Conservation (phyloP, 2,113 vertebrate species). For the Laticauda laticaudata region DNA sequence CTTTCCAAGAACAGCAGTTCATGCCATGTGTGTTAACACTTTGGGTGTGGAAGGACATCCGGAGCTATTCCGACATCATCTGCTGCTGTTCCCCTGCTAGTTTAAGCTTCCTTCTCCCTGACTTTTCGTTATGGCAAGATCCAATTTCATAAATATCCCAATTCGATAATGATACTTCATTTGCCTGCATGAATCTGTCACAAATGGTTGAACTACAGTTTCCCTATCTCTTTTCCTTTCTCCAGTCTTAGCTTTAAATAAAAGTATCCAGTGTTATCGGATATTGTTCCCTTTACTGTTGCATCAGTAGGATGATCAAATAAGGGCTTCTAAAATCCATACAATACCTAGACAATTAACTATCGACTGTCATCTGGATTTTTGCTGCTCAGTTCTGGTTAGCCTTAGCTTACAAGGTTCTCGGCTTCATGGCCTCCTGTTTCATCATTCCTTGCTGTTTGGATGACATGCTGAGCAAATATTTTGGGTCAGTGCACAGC, state of each 20-base stretch:
- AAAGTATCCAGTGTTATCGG: not conserved
- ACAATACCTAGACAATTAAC: not conserved
- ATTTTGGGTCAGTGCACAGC: not conserved
- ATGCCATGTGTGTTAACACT: not conserved
- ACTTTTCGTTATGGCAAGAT: not conserved
- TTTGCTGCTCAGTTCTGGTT: not conserved
- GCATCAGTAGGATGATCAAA: not conserved
- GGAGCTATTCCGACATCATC: slow-evolving; percentile 2
- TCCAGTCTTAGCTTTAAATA: not conserved
- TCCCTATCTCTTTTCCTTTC: not conserved
- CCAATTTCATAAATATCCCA: not conserved
- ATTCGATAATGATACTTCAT: not conserved
- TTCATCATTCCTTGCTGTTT: not conserved
- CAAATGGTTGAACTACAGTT: not conserved
- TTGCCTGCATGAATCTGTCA: not conserved
- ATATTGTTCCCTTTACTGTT: not conserved
- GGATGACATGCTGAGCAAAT: not conserved
- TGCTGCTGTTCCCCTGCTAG: not conserved
- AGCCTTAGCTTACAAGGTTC: not conserved
- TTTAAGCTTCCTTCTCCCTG: not conserved
- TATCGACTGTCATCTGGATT: not conserved
- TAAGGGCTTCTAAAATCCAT: not conserved
- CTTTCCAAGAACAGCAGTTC: not conserved
- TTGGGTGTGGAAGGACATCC: not conserved
- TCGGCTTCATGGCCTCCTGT: not conserved